A percentile compares a stretch with the other conserved stretches of the same genome.
Evolutionary conservation across 2,113 vertebrate species (phyloP).

Genomic region (Lophura nycthemera): DNA sequence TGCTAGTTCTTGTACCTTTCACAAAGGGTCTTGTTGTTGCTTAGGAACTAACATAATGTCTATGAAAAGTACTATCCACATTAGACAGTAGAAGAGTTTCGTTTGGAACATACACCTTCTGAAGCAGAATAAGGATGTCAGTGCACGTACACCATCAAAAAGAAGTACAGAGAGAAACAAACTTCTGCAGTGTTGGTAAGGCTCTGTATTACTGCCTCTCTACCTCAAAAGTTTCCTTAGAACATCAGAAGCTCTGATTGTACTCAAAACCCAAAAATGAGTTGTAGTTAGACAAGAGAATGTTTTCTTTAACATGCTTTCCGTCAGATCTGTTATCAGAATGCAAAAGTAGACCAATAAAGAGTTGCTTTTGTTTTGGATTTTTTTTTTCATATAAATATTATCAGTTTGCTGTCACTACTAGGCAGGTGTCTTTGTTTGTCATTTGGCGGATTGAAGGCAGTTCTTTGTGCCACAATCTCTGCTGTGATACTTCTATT

Average conservation of each 20-base stretch:
- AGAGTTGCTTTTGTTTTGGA: neutral
- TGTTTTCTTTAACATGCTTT: neutral
- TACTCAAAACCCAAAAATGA: neutral
- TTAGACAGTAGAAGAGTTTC: neutral
- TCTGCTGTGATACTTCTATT: neutral
- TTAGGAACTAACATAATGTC: neutral
- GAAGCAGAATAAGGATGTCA: neutral
- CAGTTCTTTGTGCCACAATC: neutral
- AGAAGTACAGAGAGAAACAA: neutral
- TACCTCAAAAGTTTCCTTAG: neutral
- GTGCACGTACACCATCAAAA: neutral
- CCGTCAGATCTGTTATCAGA: neutral
- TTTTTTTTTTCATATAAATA: neutral
- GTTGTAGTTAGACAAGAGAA: neutral
- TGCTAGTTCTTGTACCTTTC: neutral
- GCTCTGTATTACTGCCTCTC: neutral
- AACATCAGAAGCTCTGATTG: neutral
- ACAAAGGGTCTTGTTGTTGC: neutral
- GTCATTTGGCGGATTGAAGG: neutral
- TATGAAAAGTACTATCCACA: neutral
- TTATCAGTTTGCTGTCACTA: accelerated
- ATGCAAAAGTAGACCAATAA: neutral
- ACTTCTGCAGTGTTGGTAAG: neutral
- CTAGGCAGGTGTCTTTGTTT: neutral
- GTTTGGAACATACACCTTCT: neutral